Conservation (phyloP, 2,888 invertebrate genomes). For the Drosophila subquinaria region DNA sequence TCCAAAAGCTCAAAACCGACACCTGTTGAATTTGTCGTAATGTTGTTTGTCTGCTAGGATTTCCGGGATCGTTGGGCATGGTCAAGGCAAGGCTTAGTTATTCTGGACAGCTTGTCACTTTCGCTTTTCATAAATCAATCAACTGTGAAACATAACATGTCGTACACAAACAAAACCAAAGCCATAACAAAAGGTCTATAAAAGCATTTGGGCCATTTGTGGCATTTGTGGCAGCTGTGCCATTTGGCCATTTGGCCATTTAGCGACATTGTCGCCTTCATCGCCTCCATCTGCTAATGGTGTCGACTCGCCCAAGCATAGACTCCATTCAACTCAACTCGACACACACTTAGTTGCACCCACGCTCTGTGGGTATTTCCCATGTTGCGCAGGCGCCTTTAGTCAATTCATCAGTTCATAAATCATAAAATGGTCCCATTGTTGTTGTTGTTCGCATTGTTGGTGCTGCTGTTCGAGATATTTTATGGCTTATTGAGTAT, state of each 20-base stretch:
- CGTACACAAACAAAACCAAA: constrained; percentile 30
- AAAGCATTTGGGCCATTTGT: constrained; percentile 44
- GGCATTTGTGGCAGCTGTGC: constrained; percentile 17
- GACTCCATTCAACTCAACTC: constrained; percentile 9
- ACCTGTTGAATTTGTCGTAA: constrained; percentile 37
- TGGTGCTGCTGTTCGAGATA: constrained; percentile 53
- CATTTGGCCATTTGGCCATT: constrained; percentile 54
- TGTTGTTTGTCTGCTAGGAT: constrained; percentile 50
- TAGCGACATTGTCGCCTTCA: constrained; percentile 55
- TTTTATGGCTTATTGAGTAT: constrained; percentile 56
- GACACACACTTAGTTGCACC: constrained; percentile 47
- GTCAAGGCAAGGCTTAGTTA: constrained; percentile 24
- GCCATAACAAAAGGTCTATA: constrained; percentile 42
- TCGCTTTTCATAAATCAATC: constrained; percentile 69
- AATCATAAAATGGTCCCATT: constrained; percentile 66
- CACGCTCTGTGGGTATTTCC: constrained; percentile 59
- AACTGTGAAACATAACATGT: constrained; percentile 21
- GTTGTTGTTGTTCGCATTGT: constrained; percentile 27
- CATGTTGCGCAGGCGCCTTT: constrained; percentile 48
- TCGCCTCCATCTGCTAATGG: constrained; percentile 44
- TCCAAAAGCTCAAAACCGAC: constrained; percentile 24
- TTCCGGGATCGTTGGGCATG: constrained; percentile 69
- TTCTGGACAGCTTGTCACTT: constrained; percentile 44
- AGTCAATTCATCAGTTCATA: constrained; percentile 66
- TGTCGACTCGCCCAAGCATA: constrained; percentile 19